These are phyloP conservation scores for Rhinichthys klamathensis DNA, from an alignment of 2,113 vertebrate species.

Conservation along the genomic window DNA sequence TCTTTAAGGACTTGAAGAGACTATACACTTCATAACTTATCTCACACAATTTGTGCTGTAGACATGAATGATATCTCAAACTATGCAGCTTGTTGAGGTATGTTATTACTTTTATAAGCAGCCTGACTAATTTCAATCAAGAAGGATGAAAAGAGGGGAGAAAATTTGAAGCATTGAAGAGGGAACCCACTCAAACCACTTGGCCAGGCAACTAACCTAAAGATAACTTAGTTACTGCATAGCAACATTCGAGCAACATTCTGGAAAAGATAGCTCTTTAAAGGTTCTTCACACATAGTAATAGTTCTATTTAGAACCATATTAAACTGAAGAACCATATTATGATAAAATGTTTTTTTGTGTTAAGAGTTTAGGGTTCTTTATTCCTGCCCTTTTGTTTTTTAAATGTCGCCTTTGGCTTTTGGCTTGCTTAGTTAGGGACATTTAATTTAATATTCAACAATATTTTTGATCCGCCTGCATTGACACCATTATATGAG, in stretches of 20 bases:
- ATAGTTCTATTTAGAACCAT: too few species aligned
- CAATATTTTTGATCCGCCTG: too few species aligned
- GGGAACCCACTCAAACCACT: background rate
- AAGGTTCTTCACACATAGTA: background rate
- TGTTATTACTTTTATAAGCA: background rate
- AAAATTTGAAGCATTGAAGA: background rate
- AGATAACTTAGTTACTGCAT: too few species aligned
- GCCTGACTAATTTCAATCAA: constrained; percentile 9
- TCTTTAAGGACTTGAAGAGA: background rate
- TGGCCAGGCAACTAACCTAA: too few species aligned
- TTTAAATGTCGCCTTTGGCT: too few species aligned
- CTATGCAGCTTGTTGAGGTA: background rate
- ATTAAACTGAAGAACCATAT: background rate
- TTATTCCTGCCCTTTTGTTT: background rate
- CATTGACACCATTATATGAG: too few species aligned
- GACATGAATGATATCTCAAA: background rate
- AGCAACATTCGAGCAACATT: background rate
- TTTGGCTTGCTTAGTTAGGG: too few species aligned
- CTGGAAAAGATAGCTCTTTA: background rate
- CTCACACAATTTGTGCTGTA: background rate
- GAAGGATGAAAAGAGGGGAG: background rate
- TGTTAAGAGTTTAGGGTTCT: background rate
- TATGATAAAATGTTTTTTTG: background rate
- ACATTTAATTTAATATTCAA: too few species aligned
- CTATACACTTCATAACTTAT: constrained; percentile 1